phyloP scores from a whole-genome alignment of 2,888 invertebrate genomes.

The Thelaira solivaga region DNA sequence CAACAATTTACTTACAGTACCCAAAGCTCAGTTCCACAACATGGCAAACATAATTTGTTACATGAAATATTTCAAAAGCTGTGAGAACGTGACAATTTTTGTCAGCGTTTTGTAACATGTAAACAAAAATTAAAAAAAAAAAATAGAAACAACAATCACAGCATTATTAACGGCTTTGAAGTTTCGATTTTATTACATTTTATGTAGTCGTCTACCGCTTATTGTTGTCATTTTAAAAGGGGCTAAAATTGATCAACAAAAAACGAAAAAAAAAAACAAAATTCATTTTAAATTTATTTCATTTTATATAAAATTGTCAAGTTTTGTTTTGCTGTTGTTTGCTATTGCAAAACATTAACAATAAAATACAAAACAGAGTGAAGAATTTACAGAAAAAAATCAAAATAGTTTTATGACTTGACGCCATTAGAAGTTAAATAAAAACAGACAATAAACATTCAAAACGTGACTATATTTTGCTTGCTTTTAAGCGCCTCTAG shows the following conservation, averaged over 20 bases:
- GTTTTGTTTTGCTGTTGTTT: conserved; percentile 8
- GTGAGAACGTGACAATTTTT: conserved; percentile 50
- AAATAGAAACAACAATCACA: not conserved
- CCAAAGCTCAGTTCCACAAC: not conserved
- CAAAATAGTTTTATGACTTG: conserved; percentile 55
- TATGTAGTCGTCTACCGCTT: not conserved
- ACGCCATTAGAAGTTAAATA: conserved; percentile 44
- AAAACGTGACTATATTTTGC: conserved; percentile 42
- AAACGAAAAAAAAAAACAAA: conserved; percentile 14
- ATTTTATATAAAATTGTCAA: conserved; percentile 33
- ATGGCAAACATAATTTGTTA: conserved; percentile 26
- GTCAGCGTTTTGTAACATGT: conserved; percentile 12
- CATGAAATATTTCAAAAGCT: conserved; percentile 35
- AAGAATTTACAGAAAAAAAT: conserved; percentile 6
- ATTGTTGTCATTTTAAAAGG: not conserved
- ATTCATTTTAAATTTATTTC: conserved; percentile 31
- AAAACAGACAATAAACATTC: conserved; percentile 46
- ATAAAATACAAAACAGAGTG: conserved; percentile 41
- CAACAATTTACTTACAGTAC: conserved; percentile 28
- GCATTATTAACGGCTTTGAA: conserved; percentile 16
- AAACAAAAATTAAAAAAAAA: not conserved
- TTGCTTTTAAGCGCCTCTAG: not conserved
- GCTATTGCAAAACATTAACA: conserved; percentile 50
- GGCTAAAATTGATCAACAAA: too few relatives aligned
- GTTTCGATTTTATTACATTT: conserved; percentile 3